Evolutionary conservation across 2,113 vertebrate genomes (phyloP).

Genomic region (Manacus vitellinus): DNA sequence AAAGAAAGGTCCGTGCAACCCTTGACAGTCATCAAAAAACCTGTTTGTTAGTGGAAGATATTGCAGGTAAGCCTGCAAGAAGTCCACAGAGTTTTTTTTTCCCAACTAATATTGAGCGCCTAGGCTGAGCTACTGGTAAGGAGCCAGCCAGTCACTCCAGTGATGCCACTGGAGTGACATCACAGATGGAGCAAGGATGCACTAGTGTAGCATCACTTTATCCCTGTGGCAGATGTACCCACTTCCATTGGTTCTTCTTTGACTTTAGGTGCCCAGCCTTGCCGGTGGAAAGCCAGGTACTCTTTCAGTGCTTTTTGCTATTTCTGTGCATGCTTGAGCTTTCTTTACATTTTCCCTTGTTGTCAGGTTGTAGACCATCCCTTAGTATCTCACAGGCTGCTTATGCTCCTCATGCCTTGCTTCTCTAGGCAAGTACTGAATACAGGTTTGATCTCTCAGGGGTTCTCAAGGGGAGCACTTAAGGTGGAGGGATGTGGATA

Average conservation of each 20-base stretch:
- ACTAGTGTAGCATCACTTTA: not conserved
- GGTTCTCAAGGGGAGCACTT: not conserved
- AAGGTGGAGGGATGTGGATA: accelerated
- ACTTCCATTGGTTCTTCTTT: not conserved
- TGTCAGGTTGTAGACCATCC: not conserved
- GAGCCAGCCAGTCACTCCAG: not conserved
- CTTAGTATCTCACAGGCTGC: not conserved
- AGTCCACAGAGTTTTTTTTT: not conserved
- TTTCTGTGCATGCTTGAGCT: not conserved
- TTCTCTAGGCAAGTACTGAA: not conserved
- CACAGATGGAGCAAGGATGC: not conserved
- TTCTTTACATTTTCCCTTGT: not conserved
- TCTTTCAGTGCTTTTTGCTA: not conserved
- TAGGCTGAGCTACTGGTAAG: too few species aligned
- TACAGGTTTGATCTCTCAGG: not conserved
- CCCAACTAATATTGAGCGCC: not conserved
- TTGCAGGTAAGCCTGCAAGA: not conserved
- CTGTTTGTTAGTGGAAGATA: not conserved
- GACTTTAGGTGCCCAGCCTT: not conserved
- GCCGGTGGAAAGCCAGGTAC: not conserved
- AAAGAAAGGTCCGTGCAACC: not conserved
- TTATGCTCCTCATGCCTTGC: not conserved
- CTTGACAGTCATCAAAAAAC: not conserved
- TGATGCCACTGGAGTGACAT: accelerated
- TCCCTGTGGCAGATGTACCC: too few species aligned